Base-by-base conservation (phyloP, 2,797 vertebrate species). In the Sardinella longiceps region DNA sequence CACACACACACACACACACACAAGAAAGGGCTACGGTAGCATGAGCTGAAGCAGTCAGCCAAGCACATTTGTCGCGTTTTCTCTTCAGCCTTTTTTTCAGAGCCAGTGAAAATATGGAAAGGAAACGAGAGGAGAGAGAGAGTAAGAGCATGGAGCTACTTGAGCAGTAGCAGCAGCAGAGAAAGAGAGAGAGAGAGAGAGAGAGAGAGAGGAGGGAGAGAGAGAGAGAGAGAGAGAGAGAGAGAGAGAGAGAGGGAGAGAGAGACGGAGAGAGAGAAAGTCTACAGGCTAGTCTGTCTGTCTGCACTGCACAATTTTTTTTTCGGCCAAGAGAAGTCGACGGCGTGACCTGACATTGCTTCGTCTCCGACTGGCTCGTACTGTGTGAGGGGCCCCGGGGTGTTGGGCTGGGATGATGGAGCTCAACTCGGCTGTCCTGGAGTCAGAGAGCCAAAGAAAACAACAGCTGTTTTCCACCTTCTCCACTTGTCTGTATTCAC, bases 391-490 rank as follows among this genome's bases (percentile, higher is more conserved):
- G 70, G 70, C 33, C 33, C 70, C 7, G 33, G 70, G 70, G 70
- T 39, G 33, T 77, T 77, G 5, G 33, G 70, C 70, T 23, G 70
- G 18, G 70, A 77, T 77, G 70, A 77, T 18, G 70, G 70, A 39
- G 70, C 70, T 43, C 33, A 39, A 43, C 70, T 77, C 14, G 37
- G 37, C 33, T 33, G 70, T 23, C 3, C 37, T 77, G 70, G 70
- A 77, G 33, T 77, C 70, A 1, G 37, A 77, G 70, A 77, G 70
- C 18, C 37, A 39, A 37, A 77, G 51, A 77, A 77, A 77, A 77
- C 70, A 77, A 39, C 70, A 77, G 70, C 70, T 77, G 70, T 77
- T 77, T 77, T 77, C 33, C 15, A 39, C 70, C 70, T 20, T 77
- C 70, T 43, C 63, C 28, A 14, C 70, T 77, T 77, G 70, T 77